Base-by-base conservation (phyloP, 2,113 vertebrate genomes). In the Arothron firmamentum region DNA sequence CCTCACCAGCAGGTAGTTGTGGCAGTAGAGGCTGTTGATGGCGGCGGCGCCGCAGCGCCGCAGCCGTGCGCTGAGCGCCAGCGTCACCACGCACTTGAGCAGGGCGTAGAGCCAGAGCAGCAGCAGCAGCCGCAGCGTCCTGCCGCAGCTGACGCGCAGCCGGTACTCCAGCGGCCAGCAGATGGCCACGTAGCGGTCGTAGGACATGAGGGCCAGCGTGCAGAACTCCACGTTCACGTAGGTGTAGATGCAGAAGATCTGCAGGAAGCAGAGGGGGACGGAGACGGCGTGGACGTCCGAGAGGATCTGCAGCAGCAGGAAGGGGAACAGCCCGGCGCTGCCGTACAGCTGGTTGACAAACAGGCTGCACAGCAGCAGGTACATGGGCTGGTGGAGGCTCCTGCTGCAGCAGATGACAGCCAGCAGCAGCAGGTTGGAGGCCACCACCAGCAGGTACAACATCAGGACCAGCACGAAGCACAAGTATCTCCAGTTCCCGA, bases 381-480 rank as follows among this genome's bases (percentile, higher is more conserved):
- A 88, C 84, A 87, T 82, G 16, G 82, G 86, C 17, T 86, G 70
- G 55, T 84, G 82, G 15, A 88, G 51, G 5, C 57, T 66, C 14
- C 67, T 74, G 34, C 78, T 75, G 13, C 65, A 2, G 16, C 50
- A 81, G 61, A 86, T 85, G 2, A 83, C 4, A 11, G 45, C 28
- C 42, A 78, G 62, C 3, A 87, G 58, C 3, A 31, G 50, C 0
- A 2, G 5, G 46, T 72, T 72, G 20, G 4, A 5, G 1, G 21
- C 0, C 2, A 67, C 1, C 0, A 64, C 60, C 0, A 43, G 0
- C 3, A 50, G 0, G 46, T 77, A 77, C 0, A 72, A n/a, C 2
- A 1, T 48, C 7, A 1, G 25, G 21, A 16, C n/a, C 14, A 63
- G 2, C 3, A 9, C 0, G 18, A 77, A 63, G 6, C 25, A 5